Base-by-base conservation (phyloP, 2,113 vertebrate genomes). In the Acrocephalus arundinaceus region DNA sequence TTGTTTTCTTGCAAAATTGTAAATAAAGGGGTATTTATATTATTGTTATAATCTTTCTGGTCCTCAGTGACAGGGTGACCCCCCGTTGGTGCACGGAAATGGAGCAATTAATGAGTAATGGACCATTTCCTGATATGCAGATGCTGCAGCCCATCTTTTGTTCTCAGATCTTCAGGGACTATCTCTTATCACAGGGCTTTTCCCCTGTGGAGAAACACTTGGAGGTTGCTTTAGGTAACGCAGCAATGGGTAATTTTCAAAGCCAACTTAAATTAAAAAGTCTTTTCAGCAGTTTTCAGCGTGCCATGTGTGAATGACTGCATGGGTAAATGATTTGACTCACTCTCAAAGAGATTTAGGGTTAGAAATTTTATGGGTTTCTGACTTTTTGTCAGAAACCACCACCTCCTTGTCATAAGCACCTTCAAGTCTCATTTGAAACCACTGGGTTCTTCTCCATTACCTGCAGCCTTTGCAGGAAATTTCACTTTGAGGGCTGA, bases 161-260 rank as follows among this genome's bases (percentile, higher is more conserved):
- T 91, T 65, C 81, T 71, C 61, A 17, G 39, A 83, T 83, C 87
- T 95, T 89, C 61, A 76, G 74, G 80, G 70, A 74, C 61, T 93
- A 57, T 95, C 91, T 91, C 93, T 96, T 97, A 96, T 96, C 95
- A 87, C 81, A 78, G 59, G 90, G 61, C 82, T 90, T 77, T 91
- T 94, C 87, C 94, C 91, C 55, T 83, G 30, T 63, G 85, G 89
- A 97, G 93, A 93, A 96, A 91, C 88, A 90, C 94, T 89, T 67
- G 71, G 84, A 96, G 96, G 96, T 95, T 96, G 96, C 68, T 94
- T 96, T 95, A 94, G 95, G 95, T 97, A 96, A 95, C 31, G 21
- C 9, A 73, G 92, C 52, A 85, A 87, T 91, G 76, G 86, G 46
- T 37, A 75, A 87, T 76, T 96, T 89, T 92, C 83, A 79, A 70